Conservation (phyloP, 2,888 invertebrate genomes). For the Zaprionus lineosus region DNA sequence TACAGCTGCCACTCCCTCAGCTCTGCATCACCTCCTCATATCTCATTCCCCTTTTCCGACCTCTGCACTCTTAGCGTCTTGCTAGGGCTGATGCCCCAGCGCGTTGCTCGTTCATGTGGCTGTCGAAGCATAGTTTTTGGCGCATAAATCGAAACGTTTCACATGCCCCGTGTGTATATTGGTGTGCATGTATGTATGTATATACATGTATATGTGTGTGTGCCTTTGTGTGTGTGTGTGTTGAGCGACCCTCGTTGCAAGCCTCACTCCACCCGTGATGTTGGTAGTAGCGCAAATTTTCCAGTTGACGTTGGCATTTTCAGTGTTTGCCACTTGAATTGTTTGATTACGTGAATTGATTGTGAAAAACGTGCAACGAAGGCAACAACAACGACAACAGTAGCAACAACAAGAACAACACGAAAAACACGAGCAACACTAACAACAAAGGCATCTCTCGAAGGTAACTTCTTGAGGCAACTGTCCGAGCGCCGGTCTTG, state of each 20-base stretch:
- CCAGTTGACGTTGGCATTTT: slow-evolving; percentile 81
- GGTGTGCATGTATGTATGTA: slow-evolving; percentile 10
- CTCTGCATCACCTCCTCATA: background rate
- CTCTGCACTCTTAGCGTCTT: slow-evolving; percentile 7
- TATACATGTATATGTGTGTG: slow-evolving; percentile 6
- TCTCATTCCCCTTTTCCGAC: background rate
- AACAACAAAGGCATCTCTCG: slow-evolving; percentile 24
- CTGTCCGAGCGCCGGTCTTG: slow-evolving; percentile 3
- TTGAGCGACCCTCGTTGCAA: background rate
- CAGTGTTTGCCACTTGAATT: slow-evolving; percentile 82
- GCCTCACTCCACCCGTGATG: slow-evolving; percentile 13
- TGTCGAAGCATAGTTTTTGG: slow-evolving; percentile 81
- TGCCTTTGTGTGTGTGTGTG: slow-evolving; percentile 13
- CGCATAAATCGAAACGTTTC: slow-evolving; percentile 78
- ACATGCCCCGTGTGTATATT: slow-evolving; percentile 65
- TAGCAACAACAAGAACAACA: slow-evolving; percentile 14
- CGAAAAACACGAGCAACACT: background rate
- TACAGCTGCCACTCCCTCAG: background rate
- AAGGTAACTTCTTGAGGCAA: slow-evolving; percentile 29
- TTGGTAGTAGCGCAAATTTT: slow-evolving; percentile 71
- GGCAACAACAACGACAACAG: slow-evolving; percentile 38
- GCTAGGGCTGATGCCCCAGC: slow-evolving; percentile 29
- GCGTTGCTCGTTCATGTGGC: slow-evolving; percentile 72
- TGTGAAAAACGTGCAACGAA: slow-evolving; percentile 77
- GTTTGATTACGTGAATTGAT: slow-evolving; percentile 82